Evolutionary conservation across 1,140 invertebrate genomes (phyloP).

Genomic region (Ceratitis capitata): DNA sequence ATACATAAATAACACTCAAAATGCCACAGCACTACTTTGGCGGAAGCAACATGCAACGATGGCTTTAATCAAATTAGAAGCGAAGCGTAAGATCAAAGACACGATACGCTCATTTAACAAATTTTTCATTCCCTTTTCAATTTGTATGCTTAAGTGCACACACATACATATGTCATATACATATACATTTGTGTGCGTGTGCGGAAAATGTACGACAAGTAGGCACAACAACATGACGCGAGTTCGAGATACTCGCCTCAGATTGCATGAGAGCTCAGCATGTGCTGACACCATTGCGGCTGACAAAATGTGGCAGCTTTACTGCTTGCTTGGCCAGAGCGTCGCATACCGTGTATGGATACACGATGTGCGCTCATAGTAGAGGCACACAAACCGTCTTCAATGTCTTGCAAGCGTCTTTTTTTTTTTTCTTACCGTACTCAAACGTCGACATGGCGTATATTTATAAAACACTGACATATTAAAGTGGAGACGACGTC

Average conservation of each 20-base stretch:
- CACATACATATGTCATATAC: not conserved
- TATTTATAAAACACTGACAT: constrained; percentile 50
- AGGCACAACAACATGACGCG: constrained; percentile 63
- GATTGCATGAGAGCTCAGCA: constrained; percentile 9
- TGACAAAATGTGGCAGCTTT: constrained; percentile 25
- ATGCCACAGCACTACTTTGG: constrained; percentile 9
- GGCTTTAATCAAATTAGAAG: constrained; percentile 62
- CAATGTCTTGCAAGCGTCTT: no score
- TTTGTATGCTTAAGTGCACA: not conserved
- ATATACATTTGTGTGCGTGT: no score
- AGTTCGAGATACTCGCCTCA: constrained; percentile 37
- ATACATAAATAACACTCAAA: constrained; percentile 20
- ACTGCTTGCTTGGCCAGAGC: not conserved
- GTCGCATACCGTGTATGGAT: not conserved
- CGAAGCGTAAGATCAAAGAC: constrained; percentile 62
- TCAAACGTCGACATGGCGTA: not conserved
- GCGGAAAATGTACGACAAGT: constrained; percentile 50
- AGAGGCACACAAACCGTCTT: no score
- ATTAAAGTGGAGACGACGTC: constrained; percentile 63
- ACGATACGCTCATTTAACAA: constrained; percentile 40
- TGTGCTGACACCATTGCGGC: not conserved
- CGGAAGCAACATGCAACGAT: constrained; percentile 43
- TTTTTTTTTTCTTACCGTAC: constrained; percentile 14
- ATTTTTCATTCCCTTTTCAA: constrained; percentile 42
- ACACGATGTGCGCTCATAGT: not conserved